Base-by-base conservation (phyloP, 1,140 invertebrate species). In the Nomia melanderi region DNA sequence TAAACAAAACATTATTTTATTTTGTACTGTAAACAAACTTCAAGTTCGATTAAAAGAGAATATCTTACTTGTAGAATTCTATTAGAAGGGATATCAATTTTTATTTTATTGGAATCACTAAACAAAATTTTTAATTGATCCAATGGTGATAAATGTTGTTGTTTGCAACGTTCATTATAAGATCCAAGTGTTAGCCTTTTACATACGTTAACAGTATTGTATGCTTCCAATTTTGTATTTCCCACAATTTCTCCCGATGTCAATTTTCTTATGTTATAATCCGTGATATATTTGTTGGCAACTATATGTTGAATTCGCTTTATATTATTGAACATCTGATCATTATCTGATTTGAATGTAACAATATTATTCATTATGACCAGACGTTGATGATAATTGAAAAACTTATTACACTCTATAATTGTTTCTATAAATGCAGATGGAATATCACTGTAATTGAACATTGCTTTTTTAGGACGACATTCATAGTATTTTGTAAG, bases 341-440 rank as follows among this genome's bases (percentile, higher is more conserved):
- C 5, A n/a, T 84, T 64, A 41, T 36, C 27, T 1, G 11, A 20
- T 2, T 29, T 17, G 87, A 94, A 96, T 5, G 93, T 90, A 75
- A 90, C 87, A 29, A 96, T 93, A 82, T 96, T 96, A 60, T 93
- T 91, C 75, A 93, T 89, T 53, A 96, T 96, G 0, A 94, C 93
- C 77, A 92, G 86, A 69, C 94, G 94, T 85, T 96, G 96, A 57
- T 93, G 89, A 44, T 93, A 92, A 85, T 94, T 95, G 83, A 96
- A 97, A 84, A 94, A 93, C 31, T 92, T 86, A 1, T 93, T 92
- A 85, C 95, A 96, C 1, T 93, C 87, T 23, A 94, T 91, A 27
- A 97, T 92, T 88, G 96, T 94, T n/a, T 93, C 86, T 1, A 97
- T 77, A 88, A 97, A 98, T 56, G 88, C 86, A 1, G 91, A 79